phyloP scores from a whole-genome alignment of 2,888 invertebrate species.

The Philereme transversata region DNA sequence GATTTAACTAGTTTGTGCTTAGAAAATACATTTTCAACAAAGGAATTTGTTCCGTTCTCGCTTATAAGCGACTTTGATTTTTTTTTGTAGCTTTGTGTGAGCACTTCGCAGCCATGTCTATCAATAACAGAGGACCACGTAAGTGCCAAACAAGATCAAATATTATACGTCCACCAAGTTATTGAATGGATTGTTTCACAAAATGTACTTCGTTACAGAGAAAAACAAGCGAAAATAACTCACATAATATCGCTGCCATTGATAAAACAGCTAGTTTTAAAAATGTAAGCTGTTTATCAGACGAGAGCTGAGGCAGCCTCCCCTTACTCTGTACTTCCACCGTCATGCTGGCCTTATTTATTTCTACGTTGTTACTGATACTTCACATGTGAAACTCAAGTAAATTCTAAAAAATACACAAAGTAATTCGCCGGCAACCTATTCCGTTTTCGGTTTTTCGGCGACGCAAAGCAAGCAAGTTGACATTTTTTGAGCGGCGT shows the following conservation, averaged over 20 bases:
- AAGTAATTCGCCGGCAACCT: constrained; percentile 74
- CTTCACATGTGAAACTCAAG: constrained; percentile 29
- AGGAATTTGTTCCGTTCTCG: too few relatives aligned
- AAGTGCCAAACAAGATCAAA: constrained; percentile 40
- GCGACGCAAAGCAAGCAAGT: constrained; percentile 13
- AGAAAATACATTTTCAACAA: too few relatives aligned
- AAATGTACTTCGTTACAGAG: background rate
- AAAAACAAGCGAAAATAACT: constrained; percentile 70
- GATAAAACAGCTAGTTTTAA: constrained; percentile 93
- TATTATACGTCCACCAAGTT: background rate
- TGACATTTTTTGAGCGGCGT: constrained; percentile 16
- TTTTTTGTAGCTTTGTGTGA: constrained; percentile 3
- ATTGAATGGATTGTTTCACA: background rate
- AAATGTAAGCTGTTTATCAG: constrained; percentile 81
- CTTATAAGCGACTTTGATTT: background rate
- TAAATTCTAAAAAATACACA: constrained; percentile 34
- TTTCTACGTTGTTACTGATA: constrained; percentile 35
- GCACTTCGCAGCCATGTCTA: constrained; percentile 23
- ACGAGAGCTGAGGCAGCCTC: constrained; percentile 70
- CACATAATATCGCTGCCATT: constrained; percentile 96
- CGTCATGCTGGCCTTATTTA: constrained; percentile 60
- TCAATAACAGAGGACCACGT: constrained; percentile 53
- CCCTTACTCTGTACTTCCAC: constrained; percentile 66
- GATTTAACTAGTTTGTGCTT: background rate
- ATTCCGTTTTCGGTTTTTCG: constrained; percentile 43